These are phyloP conservation scores for Clamator glandarius DNA, from an alignment of 2,797 vertebrate species.

Conservation along the genomic window DNA sequence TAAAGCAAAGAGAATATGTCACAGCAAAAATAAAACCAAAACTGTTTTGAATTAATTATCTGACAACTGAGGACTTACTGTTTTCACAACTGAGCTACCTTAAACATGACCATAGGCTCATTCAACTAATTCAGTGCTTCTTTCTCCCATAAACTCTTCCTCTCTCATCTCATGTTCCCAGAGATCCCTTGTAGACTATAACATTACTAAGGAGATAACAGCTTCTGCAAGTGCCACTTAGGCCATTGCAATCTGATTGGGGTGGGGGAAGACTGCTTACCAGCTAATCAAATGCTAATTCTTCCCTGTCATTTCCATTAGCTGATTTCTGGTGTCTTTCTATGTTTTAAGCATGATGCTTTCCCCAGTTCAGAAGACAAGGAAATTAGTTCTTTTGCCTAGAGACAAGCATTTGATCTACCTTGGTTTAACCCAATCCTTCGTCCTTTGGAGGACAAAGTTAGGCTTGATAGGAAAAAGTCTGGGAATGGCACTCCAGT, in stretches of 20 bases:
- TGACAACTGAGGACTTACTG: background rate
- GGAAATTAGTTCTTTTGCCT: background rate
- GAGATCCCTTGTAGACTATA: background rate
- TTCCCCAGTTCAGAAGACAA: background rate
- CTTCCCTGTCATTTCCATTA: background rate
- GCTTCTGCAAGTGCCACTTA: background rate
- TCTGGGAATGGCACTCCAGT: too few species aligned
- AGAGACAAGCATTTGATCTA: background rate
- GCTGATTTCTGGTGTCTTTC: background rate
- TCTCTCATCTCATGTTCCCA: background rate
- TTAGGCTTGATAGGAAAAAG: too few species aligned
- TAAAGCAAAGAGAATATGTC: background rate
- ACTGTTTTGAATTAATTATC: background rate
- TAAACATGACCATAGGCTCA: background rate
- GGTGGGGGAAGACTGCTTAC: background rate
- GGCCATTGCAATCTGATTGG: background rate
- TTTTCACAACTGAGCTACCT: background rate
- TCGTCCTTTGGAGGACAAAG: background rate
- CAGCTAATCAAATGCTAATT: background rate
- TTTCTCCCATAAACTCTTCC: background rate
- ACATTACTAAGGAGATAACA: background rate
- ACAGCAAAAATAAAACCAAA: background rate
- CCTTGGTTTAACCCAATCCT: background rate
- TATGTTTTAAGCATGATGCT: background rate
- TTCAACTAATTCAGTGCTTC: background rate